Conservation (phyloP, 2,888 invertebrate genomes). For the Ephialtes manifestator region DNA sequence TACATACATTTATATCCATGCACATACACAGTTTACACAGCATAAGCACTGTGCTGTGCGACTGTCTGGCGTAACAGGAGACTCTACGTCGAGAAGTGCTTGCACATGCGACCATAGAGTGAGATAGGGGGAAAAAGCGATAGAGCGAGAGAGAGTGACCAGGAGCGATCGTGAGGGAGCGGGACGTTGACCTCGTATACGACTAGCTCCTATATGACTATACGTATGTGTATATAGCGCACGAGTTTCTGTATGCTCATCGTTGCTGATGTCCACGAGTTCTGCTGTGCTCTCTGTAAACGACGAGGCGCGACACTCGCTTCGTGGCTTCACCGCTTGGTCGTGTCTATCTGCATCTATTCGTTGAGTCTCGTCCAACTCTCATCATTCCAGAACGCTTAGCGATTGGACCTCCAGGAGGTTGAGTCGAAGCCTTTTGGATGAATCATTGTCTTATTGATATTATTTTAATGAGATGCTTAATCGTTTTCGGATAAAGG, state of each 20-base stretch:
- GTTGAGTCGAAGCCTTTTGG: neutral
- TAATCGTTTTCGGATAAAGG: neutral
- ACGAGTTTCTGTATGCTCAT: slow-evolving; percentile 47
- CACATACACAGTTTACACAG: slow-evolving; percentile 13
- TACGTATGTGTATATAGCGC: slow-evolving; percentile 30
- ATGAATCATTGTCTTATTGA: neutral
- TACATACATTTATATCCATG: slow-evolving; percentile 12
- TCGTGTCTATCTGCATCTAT: slow-evolving; percentile 45
- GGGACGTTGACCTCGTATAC: slow-evolving; percentile 71
- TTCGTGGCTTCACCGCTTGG: slow-evolving; percentile 43
- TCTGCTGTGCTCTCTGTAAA: slow-evolving; percentile 37
- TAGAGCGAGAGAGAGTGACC: slow-evolving; percentile 55
- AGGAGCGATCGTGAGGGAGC: slow-evolving; percentile 71
- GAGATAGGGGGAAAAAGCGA: slow-evolving; percentile 52
- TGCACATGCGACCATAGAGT: slow-evolving; percentile 75
- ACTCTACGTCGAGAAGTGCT: slow-evolving; percentile 75
- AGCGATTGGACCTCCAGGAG: neutral
- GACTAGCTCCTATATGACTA: slow-evolving; percentile 59
- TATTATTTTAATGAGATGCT: slow-evolving; percentile 2
- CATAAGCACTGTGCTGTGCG: slow-evolving; percentile 16
- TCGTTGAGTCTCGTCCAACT: slow-evolving; percentile 15
- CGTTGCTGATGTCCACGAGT: slow-evolving; percentile 45
- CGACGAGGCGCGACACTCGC: slow-evolving; percentile 51
- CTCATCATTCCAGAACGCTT: neutral
- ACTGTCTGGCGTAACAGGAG: slow-evolving; percentile 78